These are phyloP conservation scores for Cylloceria caligata DNA, from an alignment of 2,888 invertebrate genomes.

Conservation along the genomic window DNA sequence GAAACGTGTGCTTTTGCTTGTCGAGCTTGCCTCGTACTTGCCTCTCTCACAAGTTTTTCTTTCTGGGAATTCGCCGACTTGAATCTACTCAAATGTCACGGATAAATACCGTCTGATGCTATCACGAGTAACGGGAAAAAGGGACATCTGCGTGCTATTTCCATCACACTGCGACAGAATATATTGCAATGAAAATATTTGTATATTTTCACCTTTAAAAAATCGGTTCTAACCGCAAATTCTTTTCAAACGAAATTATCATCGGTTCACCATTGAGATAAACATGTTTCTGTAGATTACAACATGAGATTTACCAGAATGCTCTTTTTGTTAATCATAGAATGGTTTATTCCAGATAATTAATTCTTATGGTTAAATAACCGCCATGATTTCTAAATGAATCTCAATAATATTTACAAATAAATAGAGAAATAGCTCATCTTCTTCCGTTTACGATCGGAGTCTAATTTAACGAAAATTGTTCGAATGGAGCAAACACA, in stretches of 20 bases:
- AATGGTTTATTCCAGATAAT: too few species aligned
- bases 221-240: background rate
- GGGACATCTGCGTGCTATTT: background rate
- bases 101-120: constrained; percentile 12
- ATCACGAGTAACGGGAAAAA: constrained; percentile 17
- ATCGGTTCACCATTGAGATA: too few species aligned
- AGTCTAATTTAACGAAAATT: background rate
- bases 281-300: too few species aligned
- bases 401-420: background rate
- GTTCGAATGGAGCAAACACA: background rate
- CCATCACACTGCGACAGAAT: background rate
- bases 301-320: too few species aligned
- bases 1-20: constrained; percentile 46
- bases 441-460: background rate
- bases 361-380: background rate
- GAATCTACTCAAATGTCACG: constrained; percentile 3
- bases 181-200: too few species aligned
- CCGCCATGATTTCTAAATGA: background rate
- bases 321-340: too few species aligned
- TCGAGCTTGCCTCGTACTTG: constrained; percentile 24
- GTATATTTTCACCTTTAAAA: background rate
- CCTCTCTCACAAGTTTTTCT: constrained; percentile 12
- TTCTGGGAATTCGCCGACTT: constrained; percentile 17
- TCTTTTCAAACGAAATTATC: too few species aligned
- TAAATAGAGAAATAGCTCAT: background rate